Evolutionary conservation across 2,113 vertebrate genomes (phyloP), one percentile per base, ranked within the genome.

Genomic region (Sceloporus undulatus): DNA sequence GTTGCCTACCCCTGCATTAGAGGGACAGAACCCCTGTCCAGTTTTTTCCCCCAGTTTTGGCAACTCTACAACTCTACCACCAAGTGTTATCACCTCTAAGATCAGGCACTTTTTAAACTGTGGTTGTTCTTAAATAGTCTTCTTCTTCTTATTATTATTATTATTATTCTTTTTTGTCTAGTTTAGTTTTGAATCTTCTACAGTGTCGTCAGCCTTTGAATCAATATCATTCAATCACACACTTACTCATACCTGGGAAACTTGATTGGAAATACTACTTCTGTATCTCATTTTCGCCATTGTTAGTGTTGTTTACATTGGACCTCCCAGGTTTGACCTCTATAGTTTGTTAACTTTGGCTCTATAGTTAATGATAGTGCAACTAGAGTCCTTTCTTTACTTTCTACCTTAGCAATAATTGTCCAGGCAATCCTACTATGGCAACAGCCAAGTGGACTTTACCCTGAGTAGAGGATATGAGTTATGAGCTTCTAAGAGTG

Each of bases 381-480:
- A 71, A 71, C 25, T 29, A 13, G 1, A 29, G 11, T 21, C 18
- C 40, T 16, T 73, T 73, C 82, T 73, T 71, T 73, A 14, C 27
- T 54, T 18, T n/a, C 68, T 7, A 48, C 81, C 38, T 52, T 70
- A 73, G 48, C 2, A 48, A 42, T 73, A 21, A 68, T 73, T 84
- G 82, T 83, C 21, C 38, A 52, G 11, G 82, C 18, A 73, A 27
- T 9, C 68, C 27, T 84, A 21, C 48, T 73, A 73, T 54, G 48
- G 81, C 27, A 84, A 84, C 27, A 54, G 29, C 59, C 59, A 62
- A 16, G 13, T 85, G 54, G 54, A 56, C 84, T 83, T 83, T 83
- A 70, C 66, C 70, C 81, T 2, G 40, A 42, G n/a, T 18, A 62
- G 54, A 34, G 18, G 40, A 62, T 6, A 62, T 81, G 56, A 42